Evolutionary conservation across 2,888 invertebrate genomes (phyloP), one percentile per base, ranked within the genome.

Genomic region (Cistogaster globosa): DNA sequence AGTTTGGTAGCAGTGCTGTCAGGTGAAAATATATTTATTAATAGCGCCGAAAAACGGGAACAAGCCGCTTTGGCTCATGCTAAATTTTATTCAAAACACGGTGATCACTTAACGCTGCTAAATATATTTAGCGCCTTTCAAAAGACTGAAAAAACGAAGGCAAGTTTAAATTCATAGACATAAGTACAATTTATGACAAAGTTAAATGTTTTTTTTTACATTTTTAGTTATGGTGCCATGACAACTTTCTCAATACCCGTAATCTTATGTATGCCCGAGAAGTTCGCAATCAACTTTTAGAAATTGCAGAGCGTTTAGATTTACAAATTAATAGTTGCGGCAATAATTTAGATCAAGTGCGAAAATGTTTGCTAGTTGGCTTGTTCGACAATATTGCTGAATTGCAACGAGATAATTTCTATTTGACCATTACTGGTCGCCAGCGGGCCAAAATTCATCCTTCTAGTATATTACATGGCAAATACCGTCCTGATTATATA

Each of bases 21-120:
- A 8, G 96, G 97, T 81, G 99, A 99, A 92, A 96, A 96, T 83
- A 94, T 99, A 68, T 96, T 98, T 89, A 93, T 96, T 84, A 95
- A 95, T 67, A 71, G 94, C 94, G 85, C 88, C 18, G 92, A 95
- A 60, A 97, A 96, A 93, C 93, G 96, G 77, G 97, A 97, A 88
- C 95, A 96, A 90, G 97, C 97, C 0, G 90, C 95, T 48, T 94
- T 94, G 87, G 95, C 96, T 0, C 93, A 94, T 86, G 94, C 94
- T 89, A 98, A 98, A 93, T 98, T 98, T 91, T 92, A 95, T 78
- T 97, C 98, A 0, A 94, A 95, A 22, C 95, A 97, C 87, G 99
- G 99, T 14, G 99, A 99, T 92, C 98, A 98, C 90, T 93, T 99
- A 58, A 98, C 97, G 1, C 93, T 98, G 74, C 93, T 99, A 16